Percentiles rank a stretch among this genome's conserved stretches.
Conservation (phyloP, 2,888 invertebrate species). For the Fabriciana adippe region DNA sequence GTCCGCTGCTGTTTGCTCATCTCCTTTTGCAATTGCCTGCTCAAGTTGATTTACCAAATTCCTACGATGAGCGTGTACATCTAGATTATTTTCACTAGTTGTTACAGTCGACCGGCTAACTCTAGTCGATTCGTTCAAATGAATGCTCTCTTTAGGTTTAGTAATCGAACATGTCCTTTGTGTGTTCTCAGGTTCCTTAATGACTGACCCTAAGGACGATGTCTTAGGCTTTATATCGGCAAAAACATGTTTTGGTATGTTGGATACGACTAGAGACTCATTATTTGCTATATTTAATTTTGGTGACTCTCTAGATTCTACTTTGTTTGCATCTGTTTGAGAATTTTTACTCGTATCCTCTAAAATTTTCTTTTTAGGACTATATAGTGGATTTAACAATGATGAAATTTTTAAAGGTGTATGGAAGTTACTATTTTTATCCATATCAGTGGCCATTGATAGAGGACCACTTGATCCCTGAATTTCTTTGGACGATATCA, state of each 20-base stretch:
- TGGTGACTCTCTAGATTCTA: background rate
- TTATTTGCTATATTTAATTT: background rate
- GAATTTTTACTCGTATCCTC: constrained; percentile 4
- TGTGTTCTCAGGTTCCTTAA: background rate
- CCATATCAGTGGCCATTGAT: constrained; percentile 25
- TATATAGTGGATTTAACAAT: constrained; percentile 50
- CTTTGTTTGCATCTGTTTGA: constrained; percentile 9
- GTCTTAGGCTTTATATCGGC: background rate
- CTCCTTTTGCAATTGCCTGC: constrained; percentile 89
- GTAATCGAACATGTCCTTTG: background rate
- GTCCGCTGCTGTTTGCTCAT: constrained; percentile 88
- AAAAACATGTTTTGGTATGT: constrained; percentile 24
- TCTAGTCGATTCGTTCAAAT: constrained; percentile 25
- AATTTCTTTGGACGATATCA: constrained; percentile 14
- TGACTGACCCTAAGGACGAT: background rate
- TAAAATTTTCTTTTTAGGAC: constrained; percentile 44
- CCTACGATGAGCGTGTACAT: constrained; percentile 63
- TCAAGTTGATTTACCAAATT: constrained; percentile 86
- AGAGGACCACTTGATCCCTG: constrained; percentile 17
- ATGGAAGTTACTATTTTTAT: constrained; percentile 46
- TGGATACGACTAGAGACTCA: constrained; percentile 4
- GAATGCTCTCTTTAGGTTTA: constrained; percentile 28
- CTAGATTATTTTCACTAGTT: constrained; percentile 41
- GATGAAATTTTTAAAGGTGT: constrained; percentile 70
- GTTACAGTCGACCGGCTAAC: constrained; percentile 23